Base-by-base conservation (phyloP, 2,797 vertebrate genomes). In the Nannoperca obscura region DNA sequence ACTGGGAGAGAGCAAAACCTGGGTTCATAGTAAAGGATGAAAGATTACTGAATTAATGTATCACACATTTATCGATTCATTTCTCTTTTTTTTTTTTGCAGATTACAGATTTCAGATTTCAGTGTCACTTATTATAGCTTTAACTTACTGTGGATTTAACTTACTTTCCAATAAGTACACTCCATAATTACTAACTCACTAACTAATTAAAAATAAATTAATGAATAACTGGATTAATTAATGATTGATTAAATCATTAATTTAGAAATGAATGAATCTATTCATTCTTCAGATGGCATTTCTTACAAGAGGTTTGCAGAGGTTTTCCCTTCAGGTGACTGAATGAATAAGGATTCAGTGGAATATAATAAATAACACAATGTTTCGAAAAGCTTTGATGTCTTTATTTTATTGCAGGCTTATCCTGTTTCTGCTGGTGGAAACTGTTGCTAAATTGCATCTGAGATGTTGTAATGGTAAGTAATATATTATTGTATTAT, bases 281-380 rank as follows among this genome's bases (percentile, higher is more conserved):
- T 66, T 50, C 42, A 64, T 69, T 72, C n/a, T 44, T 65, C 24
- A 44, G 14, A 63, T 53, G 55, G 65, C 14, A 46, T 66, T 46
- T 32, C 20, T 20, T 19, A 22, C 62, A 44, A 61, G 47, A 38
- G 50, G 14, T 68, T 22, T 19, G 34, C 55, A 22, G 24, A 55
- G 4, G 14, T 55, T 73, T 62, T 57, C 38, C 52, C 27, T n/a
- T 32, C 38, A 55, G 3, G 32, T 32, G 5, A 32, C 5, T 22
- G 19, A 47, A 2, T 19, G 0, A 47, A 24, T 17, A 24, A 49
- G 0, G 40, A 47, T 40, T 63, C 17, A 24, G 17, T 22, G 10
- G 6, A 30, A 14, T 63, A 71, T 38, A 54, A 47, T 27, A 27
- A 27, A 27, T 27, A 27, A 27, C 24, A 27, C 24, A 66, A 27